Evolutionary conservation across 2,113 vertebrate genomes (phyloP).

Genomic region (Alexandromys fortis): DNA sequence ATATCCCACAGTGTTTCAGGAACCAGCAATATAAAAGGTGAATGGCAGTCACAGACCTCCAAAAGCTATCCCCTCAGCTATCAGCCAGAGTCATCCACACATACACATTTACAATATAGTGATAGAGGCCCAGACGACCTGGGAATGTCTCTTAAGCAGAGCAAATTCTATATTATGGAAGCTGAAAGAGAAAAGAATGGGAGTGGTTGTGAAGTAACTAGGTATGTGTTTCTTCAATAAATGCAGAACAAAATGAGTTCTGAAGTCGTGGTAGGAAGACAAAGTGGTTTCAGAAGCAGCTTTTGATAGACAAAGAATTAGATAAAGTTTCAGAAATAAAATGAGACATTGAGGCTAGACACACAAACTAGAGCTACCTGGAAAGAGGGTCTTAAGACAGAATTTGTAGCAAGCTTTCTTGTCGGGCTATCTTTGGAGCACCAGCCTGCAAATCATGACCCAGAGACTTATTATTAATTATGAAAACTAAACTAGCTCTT

Average conservation of each 20-base stretch:
- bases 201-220: background rate
- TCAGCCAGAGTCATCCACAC: background rate
- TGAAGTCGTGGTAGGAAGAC: background rate
- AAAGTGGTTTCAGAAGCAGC: background rate
- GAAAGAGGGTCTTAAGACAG: background rate
- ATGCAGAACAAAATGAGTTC: background rate
- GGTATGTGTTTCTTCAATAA: background rate
- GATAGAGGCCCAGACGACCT: background rate
- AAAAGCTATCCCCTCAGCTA: background rate
- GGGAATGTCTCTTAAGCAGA: background rate
- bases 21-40: background rate
- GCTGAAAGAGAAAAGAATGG: background rate
- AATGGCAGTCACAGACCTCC: background rate
- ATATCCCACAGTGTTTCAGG: background rate
- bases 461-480: background rate
- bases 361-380: background rate
- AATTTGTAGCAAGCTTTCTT: background rate
- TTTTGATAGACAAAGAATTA: background rate
- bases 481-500: background rate
- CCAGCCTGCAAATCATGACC: background rate
- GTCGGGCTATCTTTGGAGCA: background rate
- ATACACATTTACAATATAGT: background rate
- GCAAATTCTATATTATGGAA: background rate
- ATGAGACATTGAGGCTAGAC: background rate
- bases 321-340: background rate